Percentiles rank a stretch among this genome's conserved stretches.
These are phyloP conservation scores for Aulostomus chinensis DNA, from an alignment of 2,797 vertebrate species.

Conservation along the genomic window DNA sequence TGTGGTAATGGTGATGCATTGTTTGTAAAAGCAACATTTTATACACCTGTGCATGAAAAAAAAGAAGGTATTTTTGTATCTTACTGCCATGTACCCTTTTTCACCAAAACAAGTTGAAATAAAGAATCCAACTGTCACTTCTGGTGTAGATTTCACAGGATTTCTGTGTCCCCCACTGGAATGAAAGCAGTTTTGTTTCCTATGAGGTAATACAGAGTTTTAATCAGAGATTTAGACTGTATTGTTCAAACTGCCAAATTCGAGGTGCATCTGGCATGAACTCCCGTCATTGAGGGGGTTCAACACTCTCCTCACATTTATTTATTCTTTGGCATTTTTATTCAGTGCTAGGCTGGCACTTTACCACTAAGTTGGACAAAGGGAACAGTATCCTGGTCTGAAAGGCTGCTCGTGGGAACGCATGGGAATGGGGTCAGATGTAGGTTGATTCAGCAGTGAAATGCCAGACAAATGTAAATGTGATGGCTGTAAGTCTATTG, in stretches of 20 bases:
- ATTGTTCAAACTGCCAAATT: constrained; percentile 46
- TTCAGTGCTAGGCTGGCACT: constrained; percentile 29
- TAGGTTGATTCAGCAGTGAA: constrained; percentile 27
- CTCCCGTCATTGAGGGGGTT: constrained; percentile 19
- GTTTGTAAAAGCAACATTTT: constrained; percentile 38
- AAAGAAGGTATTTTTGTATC: constrained; percentile 51
- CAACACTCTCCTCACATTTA: constrained; percentile 38
- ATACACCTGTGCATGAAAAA: constrained; percentile 38
- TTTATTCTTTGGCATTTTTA: constrained; percentile 45
- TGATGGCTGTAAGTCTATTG: constrained; percentile 11
- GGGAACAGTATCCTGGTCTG: constrained; percentile 29
- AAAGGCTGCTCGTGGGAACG: constrained; percentile 36
- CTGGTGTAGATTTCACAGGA: too few species aligned
- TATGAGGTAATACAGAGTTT: constrained; percentile 2
- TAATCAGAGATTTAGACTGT: constrained; percentile 13
- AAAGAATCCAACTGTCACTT: constrained; percentile 52
- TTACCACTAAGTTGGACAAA: constrained; percentile 42
- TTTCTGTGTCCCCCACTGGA: too few species aligned
- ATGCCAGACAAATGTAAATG: constrained; percentile 32
- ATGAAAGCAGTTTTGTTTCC: too few species aligned
- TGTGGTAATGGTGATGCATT: constrained; percentile 29
- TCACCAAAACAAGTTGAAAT: constrained; percentile 65
- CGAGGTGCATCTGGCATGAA: constrained; percentile 33
- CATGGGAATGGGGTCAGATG: constrained; percentile 64
- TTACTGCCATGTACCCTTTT: constrained; percentile 57